Evolutionary conservation across 2,797 vertebrate genomes (phyloP).

Genomic region (Sebastes nivosus): DNA sequence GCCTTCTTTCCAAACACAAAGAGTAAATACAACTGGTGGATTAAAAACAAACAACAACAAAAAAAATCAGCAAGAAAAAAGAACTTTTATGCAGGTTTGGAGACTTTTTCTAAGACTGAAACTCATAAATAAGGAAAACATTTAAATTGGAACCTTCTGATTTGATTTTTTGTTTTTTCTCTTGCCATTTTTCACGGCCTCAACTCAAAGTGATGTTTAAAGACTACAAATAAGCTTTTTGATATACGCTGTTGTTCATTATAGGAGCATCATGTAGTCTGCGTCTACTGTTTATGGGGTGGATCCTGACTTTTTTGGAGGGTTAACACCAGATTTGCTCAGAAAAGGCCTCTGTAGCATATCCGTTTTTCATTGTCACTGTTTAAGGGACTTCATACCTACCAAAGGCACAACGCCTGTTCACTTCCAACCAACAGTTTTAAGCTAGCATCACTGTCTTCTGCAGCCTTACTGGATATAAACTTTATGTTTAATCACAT

Average conservation of each 20-base stretch:
- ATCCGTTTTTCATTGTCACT: constrained; percentile 53
- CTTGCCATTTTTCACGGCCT: constrained; percentile 56
- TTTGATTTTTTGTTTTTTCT: constrained; percentile 52
- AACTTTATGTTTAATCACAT: constrained; percentile 11
- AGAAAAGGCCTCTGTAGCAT: constrained; percentile 54
- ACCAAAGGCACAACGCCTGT: constrained; percentile 58
- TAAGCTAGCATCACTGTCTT: constrained; percentile 27
- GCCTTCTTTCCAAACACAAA: constrained; percentile 59
- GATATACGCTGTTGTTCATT: constrained; percentile 65
- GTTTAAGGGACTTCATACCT: constrained; percentile 60
- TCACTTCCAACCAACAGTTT: constrained; percentile 26
- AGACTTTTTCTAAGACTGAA: constrained; percentile 61
- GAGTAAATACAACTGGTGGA: constrained; percentile 55
- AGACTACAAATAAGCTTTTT: constrained; percentile 74
- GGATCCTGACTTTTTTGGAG: constrained; percentile 45
- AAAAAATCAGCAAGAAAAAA: constrained; percentile 33
- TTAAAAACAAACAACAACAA: constrained; percentile 52
- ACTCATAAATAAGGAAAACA: constrained; percentile 47
- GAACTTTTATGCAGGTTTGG: constrained; percentile 60
- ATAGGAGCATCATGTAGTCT: constrained; percentile 72
- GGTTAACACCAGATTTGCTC: constrained; percentile 49
- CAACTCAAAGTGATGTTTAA: constrained; percentile 60
- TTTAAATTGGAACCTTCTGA: constrained; percentile 58
- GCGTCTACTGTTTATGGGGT: constrained; percentile 70
- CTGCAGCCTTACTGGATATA: constrained; percentile 43